Percentiles rank a stretch among this genome's conserved stretches.
Conservation (phyloP, 2,888 invertebrate genomes). For the Trichopria drosophilae region DNA sequence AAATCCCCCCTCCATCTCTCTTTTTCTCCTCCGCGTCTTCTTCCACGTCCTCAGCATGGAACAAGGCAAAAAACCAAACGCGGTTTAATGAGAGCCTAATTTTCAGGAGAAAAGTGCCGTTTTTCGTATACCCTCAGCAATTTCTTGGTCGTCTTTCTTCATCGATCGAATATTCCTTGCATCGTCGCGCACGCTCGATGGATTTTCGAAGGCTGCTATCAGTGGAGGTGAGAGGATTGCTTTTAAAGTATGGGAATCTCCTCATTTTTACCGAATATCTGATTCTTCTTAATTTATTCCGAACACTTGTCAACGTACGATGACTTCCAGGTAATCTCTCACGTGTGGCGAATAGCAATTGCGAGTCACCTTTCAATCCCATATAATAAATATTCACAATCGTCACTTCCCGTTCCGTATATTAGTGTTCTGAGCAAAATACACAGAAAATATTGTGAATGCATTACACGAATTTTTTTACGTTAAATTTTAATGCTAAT, state of each 20-base stretch:
- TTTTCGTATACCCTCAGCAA: constrained; percentile 39
- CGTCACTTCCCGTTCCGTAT: no score
- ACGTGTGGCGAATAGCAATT: no score
- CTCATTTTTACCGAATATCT: constrained; percentile 6
- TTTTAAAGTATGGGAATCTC: constrained; percentile 20
- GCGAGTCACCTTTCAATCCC: no score
- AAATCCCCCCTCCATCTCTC: neutral
- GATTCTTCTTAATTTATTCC: constrained; percentile 13
- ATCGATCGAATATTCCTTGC: no score
- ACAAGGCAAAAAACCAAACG: constrained; percentile 33
- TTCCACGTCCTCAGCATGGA: no score
- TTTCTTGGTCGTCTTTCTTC: constrained; percentile 33
- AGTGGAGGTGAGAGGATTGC: constrained; percentile 25
- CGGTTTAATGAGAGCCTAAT: constrained; percentile 46
- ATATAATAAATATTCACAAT: no score
- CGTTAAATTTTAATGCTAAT: no score
- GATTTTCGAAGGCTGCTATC: constrained; percentile 26
- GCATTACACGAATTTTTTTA: no score
- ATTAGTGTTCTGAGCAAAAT: no score
- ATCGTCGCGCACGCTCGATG: constrained; percentile 13
- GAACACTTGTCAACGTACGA: constrained; percentile 11
- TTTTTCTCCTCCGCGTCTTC: no score
- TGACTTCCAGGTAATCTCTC: constrained; percentile 10
- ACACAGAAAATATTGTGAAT: no score
- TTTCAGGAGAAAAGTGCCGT: constrained; percentile 41